Conservation (phyloP, 2,797 vertebrate species). For the Leuciscus waleckii region DNA sequence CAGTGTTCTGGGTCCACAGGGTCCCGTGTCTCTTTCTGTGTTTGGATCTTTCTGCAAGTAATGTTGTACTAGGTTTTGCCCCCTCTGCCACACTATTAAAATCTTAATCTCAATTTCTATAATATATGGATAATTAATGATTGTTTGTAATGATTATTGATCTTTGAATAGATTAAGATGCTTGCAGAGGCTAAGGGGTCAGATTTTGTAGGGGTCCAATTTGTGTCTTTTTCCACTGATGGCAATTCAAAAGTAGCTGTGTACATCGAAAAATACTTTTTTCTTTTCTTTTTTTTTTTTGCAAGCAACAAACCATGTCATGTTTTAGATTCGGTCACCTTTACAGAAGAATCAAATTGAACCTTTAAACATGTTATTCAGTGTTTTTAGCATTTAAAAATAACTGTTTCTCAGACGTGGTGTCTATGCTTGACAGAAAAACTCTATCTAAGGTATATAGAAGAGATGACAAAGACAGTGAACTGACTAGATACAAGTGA, state of each 20-base stretch:
- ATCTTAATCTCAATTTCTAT: background rate
- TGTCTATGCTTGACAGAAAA: background rate
- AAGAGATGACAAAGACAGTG: background rate
- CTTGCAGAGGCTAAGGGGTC: background rate
- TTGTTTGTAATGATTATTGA: background rate
- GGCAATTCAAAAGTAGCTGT: background rate
- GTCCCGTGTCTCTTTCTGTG: slow-evolving; percentile 14
- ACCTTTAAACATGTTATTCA: background rate
- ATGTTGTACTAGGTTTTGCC: slow-evolving; percentile 5
- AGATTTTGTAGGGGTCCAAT: background rate
- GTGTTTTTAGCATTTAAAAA: background rate
- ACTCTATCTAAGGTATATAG: background rate
- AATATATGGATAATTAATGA: background rate
- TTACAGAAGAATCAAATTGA: background rate
- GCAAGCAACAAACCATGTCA: background rate
- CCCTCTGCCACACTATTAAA: background rate
- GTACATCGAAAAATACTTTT: background rate
- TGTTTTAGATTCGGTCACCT: background rate
- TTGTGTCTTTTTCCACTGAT: background rate
- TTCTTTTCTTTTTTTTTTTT: background rate
- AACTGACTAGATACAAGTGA: slow-evolving; percentile 12
- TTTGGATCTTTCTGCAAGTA: slow-evolving; percentile 15
- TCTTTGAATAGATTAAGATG: background rate
- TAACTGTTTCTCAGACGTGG: background rate
- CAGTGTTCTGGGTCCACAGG: slow-evolving; percentile 23